Evolutionary conservation across 2,888 invertebrate genomes (phyloP).

Genomic region (Cataglyphis albicans): DNA sequence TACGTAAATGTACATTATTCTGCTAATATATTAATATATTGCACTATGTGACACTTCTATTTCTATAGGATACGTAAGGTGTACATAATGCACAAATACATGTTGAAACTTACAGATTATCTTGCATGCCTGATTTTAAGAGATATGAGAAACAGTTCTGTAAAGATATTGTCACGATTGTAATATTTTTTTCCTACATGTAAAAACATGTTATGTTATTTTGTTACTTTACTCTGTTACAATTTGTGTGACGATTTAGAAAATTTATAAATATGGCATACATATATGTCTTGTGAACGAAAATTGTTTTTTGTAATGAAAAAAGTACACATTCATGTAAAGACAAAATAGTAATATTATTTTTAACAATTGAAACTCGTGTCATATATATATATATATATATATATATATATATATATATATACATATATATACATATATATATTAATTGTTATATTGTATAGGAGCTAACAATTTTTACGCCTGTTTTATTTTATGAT

Average conservation of each 20-base stretch:
- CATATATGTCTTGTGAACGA: background rate
- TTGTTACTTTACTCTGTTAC: background rate
- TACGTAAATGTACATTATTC: slow-evolving; percentile 65
- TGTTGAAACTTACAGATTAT: slow-evolving; percentile 39
- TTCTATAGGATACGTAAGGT: slow-evolving; percentile 51
- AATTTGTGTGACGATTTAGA: slow-evolving; percentile 40
- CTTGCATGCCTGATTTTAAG: slow-evolving; percentile 60
- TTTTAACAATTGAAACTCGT: slow-evolving; percentile 24
- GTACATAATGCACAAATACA: slow-evolving; percentile 67
- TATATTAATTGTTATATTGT: background rate
- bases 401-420: too few relatives aligned
- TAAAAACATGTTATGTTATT: background rate
- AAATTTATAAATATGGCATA: slow-evolving; percentile 58
- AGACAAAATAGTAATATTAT: slow-evolving; percentile 14
- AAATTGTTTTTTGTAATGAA: background rate
- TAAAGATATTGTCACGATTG: slow-evolving; percentile 10
- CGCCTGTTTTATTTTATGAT: slow-evolving; percentile 1
- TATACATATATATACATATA: background rate
- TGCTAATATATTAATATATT: slow-evolving; percentile 67
- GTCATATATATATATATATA: too few relatives aligned
- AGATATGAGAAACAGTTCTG: slow-evolving; percentile 63
- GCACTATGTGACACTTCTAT: slow-evolving; percentile 55
- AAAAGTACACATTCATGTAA: background rate
- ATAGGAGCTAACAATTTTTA: slow-evolving; percentile 23
- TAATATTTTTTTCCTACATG: slow-evolving; percentile 8